Evolutionary conservation across 2,797 vertebrate genomes (phyloP).

Genomic region (Florisuga fusca): DNA sequence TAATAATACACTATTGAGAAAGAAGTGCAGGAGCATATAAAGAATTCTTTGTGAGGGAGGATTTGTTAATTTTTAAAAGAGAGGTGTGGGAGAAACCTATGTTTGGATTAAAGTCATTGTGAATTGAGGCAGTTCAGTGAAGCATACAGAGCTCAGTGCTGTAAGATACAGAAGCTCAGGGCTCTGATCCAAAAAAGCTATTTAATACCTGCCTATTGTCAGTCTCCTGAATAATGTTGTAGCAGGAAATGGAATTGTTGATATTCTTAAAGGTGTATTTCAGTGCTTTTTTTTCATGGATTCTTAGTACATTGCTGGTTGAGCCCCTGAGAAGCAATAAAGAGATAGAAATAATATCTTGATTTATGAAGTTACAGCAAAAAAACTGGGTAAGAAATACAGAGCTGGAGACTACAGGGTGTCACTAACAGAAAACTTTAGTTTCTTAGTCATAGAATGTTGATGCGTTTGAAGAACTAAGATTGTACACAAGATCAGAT

Average conservation of each 20-base stretch:
- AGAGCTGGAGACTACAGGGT: neutral
- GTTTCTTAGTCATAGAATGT: neutral
- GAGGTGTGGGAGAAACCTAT: conserved; percentile 44
- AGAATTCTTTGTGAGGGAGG: conserved; percentile 44
- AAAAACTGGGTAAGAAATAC: neutral
- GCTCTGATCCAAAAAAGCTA: neutral
- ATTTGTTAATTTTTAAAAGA: conserved; percentile 58
- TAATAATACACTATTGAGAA: neutral
- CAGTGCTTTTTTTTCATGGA: neutral
- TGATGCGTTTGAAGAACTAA: conserved; percentile 4
- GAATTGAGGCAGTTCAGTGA: neutral
- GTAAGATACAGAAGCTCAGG: neutral
- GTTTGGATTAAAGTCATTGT: conserved; percentile 29
- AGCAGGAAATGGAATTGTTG: neutral
- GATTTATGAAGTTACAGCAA: neutral
- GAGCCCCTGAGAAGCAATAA: neutral
- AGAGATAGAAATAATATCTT: neutral
- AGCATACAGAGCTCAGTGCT: neutral
- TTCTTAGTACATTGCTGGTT: neutral
- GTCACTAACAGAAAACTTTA: neutral
- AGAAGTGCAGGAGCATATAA: neutral
- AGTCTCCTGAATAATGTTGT: neutral
- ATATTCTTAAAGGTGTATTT: neutral
- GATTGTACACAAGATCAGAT: conserved; percentile 14
- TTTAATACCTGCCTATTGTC: conserved; percentile 20